Evolutionary conservation across 2,888 invertebrate species (phyloP), one percentile per base, ranked within the genome.

Genomic region (Lepidochitona cinerea): DNA sequence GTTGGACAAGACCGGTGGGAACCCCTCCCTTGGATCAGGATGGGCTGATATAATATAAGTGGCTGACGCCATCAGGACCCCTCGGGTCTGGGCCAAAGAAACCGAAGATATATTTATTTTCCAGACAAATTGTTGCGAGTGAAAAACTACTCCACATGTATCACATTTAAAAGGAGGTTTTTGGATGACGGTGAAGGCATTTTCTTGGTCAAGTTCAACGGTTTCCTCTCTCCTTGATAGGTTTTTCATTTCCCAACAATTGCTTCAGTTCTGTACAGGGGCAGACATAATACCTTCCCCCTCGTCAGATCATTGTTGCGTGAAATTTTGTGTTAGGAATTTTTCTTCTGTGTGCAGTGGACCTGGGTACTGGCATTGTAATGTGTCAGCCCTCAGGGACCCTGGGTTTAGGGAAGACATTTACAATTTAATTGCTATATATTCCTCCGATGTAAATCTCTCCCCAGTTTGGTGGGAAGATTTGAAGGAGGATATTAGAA

Each of bases 291-390:
- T 18, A 9, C 41, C 41, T 12, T 41, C 41, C 18, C 41, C 18
- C 18, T 41, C 9, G 9, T 41, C 9, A 18, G 41, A 12, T 18
- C 41, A 41, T 18, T 41, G 9, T 41, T 41, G 9, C 18, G 41
- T 41, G 9, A 41, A 41, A 9, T 18, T 41, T 41, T 12, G 18
- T 9, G 9, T 41, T 41, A 12, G 9, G 41, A 9, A 18, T 9
- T 41, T 41, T 12, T 18, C 41, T 41, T 41, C 41, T 41, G 32
- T 23, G 14, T 14, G 14, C 4, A 18, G 23, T 18, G 59, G 59
- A 59, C 32, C 59, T 23, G 59, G 59, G 26, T 59, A 59, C 26
- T 59, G 59, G 59, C 59, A 29, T 26, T 59, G 59, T 59, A 59
- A 59, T 59, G 59, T 59, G 23, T 59, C 59, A 29, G 59, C 29